Conservation (phyloP, 2,113 vertebrate genomes). For the Nestor notabilis region DNA sequence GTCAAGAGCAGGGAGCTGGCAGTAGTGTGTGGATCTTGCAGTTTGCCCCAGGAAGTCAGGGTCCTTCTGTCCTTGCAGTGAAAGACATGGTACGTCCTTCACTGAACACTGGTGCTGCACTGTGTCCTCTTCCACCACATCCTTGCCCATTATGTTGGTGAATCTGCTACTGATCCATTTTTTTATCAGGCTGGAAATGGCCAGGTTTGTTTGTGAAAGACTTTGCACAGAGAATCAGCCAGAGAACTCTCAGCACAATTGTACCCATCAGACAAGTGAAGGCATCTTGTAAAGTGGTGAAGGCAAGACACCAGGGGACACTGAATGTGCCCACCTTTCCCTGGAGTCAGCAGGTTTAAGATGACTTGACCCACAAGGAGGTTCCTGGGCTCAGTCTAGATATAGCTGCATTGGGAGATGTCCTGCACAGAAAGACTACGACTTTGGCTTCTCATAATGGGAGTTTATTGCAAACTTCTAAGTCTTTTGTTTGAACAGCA, state of each 20-base stretch:
- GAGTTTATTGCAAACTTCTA: not conserved
- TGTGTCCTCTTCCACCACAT: not conserved
- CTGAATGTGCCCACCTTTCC: not conserved
- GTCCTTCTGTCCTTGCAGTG: not conserved
- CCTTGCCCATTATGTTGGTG: not conserved
- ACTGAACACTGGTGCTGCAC: fast-evolving
- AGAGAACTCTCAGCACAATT: not conserved
- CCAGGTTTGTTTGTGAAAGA: not conserved
- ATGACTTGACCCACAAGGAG: not conserved
- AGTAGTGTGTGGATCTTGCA: not conserved
- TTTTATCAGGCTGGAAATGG: not conserved
- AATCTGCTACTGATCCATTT: not conserved
- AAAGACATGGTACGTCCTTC: not conserved
- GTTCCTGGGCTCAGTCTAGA: not conserved
- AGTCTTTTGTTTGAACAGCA: constrained; percentile 12
- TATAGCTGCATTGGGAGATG: not conserved
- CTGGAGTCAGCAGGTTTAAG: not conserved
- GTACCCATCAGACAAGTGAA: not conserved
- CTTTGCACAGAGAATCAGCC: not conserved
- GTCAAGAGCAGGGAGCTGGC: not conserved
- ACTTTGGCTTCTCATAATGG: not conserved
- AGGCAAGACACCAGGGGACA: fast-evolving
- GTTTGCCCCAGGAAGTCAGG: not conserved
- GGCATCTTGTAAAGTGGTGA: not conserved
- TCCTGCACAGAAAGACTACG: not conserved